Evolutionary conservation across 2,888 invertebrate species (phyloP).

Genomic region (Drosophila vallismaia): DNA sequence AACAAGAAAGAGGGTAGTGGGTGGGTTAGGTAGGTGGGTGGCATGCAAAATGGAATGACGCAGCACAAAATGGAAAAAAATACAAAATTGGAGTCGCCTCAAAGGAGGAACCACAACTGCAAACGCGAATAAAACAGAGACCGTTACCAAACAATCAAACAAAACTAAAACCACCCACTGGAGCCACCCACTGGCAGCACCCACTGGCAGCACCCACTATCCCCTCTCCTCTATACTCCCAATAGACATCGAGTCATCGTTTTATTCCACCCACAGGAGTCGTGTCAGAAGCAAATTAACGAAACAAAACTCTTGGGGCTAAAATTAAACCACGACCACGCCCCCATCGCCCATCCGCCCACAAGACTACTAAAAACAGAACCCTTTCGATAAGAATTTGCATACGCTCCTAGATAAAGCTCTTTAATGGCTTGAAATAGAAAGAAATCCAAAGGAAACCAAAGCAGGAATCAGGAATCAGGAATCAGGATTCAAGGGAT

Average conservation of each 20-base stretch:
- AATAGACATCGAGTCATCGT: constrained; percentile 27
- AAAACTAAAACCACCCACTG: not conserved
- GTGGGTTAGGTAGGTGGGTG: constrained; percentile 8
- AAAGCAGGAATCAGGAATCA: no score
- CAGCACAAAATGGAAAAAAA: constrained; percentile 23
- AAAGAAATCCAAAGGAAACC: no score
- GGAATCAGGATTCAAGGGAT: no score
- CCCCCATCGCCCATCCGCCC: not conserved
- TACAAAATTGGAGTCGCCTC: not conserved
- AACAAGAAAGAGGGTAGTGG: constrained; percentile 10
- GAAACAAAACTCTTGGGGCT: constrained; percentile 28
- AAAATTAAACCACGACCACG: constrained; percentile 27
- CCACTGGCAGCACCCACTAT: not conserved
- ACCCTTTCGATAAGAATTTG: constrained; percentile 1
- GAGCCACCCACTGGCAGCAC: not conserved
- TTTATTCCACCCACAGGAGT: not conserved
- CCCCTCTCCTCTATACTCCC: not conserved
- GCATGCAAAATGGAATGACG: constrained; percentile 41
- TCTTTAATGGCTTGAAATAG: no score
- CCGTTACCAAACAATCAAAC: constrained; percentile 7
- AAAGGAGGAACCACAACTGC: constrained; percentile 1
- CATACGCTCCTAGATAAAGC: not conserved
- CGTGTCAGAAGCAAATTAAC: constrained; percentile 31
- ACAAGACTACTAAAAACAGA: not conserved
- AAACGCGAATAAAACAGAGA: constrained; percentile 5